Percentiles rank a stretch among this genome's conserved stretches.
Conservation (phyloP, 2,113 vertebrate genomes). For the Chloroceryle aenea region DNA sequence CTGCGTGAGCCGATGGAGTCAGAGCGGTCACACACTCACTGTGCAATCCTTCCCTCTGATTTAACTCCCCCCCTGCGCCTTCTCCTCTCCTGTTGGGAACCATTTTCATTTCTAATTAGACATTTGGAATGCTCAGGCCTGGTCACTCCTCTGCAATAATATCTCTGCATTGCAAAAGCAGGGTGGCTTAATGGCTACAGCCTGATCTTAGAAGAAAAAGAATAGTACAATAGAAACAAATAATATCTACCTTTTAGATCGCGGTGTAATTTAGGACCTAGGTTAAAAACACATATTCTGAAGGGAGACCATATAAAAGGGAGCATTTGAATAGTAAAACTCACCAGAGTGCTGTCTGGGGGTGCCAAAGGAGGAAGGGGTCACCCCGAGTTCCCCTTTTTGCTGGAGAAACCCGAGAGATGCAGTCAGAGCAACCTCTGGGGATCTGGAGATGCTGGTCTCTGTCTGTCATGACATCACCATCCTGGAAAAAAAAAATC, state of each 20-base stretch:
- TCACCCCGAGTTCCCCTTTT: not conserved
- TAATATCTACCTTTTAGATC: not conserved
- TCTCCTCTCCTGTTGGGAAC: not conserved
- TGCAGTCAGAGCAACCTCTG: not conserved
- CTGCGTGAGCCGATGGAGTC: not conserved
- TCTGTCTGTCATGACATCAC: fast-evolving
- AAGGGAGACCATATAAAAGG: not conserved
- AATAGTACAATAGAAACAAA: not conserved
- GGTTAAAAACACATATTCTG: not conserved
- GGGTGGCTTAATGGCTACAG: not conserved
- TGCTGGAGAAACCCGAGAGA: not conserved
- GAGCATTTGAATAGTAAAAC: not conserved
- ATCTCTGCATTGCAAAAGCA: conserved; percentile 16
- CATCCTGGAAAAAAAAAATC: not conserved
- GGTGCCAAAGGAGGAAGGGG: not conserved
- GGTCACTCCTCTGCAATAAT: not conserved
- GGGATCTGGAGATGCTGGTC: not conserved
- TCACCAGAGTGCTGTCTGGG: not conserved
- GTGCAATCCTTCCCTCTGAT: not conserved
- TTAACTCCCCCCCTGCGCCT: not conserved
- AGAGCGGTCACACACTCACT: fast-evolving
- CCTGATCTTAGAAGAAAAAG: not conserved
- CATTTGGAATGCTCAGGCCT: not conserved
- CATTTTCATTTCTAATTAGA: not conserved
- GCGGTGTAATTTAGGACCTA: not conserved